A percentile compares a stretch with the other conserved stretches of the same genome.
Conservation (phyloP, 92 coral and sea anemone species). For the Epizoanthus ramosus region DNA sequence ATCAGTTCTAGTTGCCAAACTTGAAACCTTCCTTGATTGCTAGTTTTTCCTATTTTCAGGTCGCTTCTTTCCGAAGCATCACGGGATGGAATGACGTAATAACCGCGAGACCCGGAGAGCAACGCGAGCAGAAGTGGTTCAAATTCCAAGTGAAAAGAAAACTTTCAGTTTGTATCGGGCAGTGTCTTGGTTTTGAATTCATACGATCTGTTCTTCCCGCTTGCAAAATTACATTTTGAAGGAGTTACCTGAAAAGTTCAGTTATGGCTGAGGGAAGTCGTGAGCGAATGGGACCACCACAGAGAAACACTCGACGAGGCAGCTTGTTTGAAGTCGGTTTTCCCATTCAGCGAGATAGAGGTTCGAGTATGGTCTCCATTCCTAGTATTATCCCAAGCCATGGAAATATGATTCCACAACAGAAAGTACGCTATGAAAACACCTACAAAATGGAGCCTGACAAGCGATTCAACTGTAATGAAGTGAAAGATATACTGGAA, state of each 20-base stretch:
- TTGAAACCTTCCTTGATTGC: no score
- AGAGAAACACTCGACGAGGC: conserved; percentile 72
- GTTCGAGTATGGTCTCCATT: conserved; percentile 88
- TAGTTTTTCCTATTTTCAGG: no score
- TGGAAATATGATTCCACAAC: conserved; percentile 62
- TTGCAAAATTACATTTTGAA: neutral
- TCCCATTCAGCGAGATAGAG: conserved; percentile 84
- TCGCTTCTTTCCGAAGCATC: neutral
- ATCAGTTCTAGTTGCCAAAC: no score
- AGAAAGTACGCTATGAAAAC: conserved; percentile 86
- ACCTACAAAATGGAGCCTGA: conserved; percentile 92
- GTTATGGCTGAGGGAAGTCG: conserved; percentile 25
- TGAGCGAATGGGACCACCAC: conserved; percentile 36
- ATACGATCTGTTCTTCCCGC: neutral
- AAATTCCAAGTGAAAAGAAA: neutral
- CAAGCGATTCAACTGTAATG: conserved; percentile 85
- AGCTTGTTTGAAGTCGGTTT: conserved; percentile 98
- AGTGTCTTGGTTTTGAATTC: neutral
- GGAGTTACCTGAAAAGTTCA: neutral
- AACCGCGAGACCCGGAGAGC: neutral
- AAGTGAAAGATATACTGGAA: conserved; percentile 87
- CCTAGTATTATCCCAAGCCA: conserved; percentile 87
- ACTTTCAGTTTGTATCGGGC: neutral
- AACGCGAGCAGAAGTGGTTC: no score
- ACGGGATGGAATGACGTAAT: conserved; percentile 30